These are phyloP conservation scores for Rhynchomys soricoides DNA, from an alignment of 2,113 vertebrate species.

Conservation along the genomic window DNA sequence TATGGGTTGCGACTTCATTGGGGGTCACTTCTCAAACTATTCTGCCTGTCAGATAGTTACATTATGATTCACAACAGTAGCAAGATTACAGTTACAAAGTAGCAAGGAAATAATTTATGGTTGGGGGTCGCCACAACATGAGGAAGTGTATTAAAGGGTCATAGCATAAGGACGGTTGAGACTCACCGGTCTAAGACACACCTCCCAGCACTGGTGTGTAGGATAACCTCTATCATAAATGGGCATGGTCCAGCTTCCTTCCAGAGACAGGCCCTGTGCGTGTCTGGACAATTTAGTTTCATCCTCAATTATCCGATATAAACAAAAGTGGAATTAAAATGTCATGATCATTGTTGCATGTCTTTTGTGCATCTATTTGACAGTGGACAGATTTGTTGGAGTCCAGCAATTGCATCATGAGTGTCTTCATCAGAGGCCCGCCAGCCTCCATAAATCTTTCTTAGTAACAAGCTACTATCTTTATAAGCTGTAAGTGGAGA, in stretches of 20 bases:
- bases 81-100: neutral
- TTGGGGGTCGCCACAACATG: neutral
- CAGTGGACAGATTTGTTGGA: neutral
- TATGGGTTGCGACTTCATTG: neutral
- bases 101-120: neutral
- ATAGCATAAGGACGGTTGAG: neutral
- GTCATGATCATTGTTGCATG: constrained; percentile 55
- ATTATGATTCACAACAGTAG: neutral
- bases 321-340: constrained; percentile 69
- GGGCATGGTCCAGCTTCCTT: neutral
- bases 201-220: neutral
- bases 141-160: neutral
- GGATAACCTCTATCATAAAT: fast-evolving
- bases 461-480: neutral
- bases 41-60: neutral
- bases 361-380: neutral
- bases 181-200: neutral
- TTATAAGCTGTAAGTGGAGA: neutral
- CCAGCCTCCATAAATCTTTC: neutral
- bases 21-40: neutral
- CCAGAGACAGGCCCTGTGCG: neutral
- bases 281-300: neutral
- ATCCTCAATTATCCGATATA: constrained; percentile 71
- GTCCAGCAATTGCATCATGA: neutral
- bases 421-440: neutral